Conservation (phyloP, 2,113 vertebrate species). For the Dipodomys stephensi region DNA sequence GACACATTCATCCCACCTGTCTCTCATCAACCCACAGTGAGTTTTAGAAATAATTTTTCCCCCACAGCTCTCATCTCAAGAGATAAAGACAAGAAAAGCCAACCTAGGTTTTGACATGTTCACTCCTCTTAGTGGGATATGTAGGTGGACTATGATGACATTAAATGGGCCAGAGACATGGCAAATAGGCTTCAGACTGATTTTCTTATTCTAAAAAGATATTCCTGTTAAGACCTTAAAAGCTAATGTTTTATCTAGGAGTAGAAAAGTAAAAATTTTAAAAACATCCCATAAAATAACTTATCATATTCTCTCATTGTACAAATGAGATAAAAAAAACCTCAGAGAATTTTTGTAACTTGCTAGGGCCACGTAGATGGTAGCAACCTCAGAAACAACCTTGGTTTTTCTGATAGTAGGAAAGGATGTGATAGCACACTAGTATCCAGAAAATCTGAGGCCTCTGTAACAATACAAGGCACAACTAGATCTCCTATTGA, state of each 20-base stretch:
- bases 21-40: conserved; percentile 43
- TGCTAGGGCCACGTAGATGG: not conserved
- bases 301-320: not conserved
- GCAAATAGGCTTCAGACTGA: conserved; percentile 1
- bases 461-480: not conserved
- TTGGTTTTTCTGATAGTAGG: not conserved
- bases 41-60: not conserved
- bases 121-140: not conserved
- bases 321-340: not conserved
- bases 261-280: not conserved
- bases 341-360: conserved; percentile 5
- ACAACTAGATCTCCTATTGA: not conserved
- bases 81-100: not conserved
- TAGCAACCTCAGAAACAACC: not conserved
- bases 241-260: not conserved
- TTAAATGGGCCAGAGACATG: not conserved
- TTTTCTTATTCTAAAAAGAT: conserved; percentile 17
- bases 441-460: not conserved
- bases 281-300: not conserved
- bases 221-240: not conserved
- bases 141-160: not conserved
- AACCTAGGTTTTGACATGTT: not conserved
- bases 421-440: not conserved
- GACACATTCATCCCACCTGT: conserved; percentile 35
- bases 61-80: not conserved